Base-by-base conservation (phyloP, 2,888 invertebrate species). In the Megaustenia siamemsis region DNA sequence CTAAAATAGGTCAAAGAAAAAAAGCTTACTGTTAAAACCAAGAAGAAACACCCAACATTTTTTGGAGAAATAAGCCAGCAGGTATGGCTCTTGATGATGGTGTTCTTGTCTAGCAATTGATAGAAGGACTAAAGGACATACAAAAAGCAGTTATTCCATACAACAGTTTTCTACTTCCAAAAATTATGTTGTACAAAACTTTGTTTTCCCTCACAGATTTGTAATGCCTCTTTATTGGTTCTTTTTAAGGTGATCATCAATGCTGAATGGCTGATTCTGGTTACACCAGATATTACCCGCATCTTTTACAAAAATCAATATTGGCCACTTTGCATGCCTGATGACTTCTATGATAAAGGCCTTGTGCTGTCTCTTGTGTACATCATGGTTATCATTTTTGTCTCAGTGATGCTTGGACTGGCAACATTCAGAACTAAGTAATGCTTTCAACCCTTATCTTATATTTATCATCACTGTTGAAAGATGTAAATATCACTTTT, bases 221-320 rank as follows among this genome's bases (percentile, higher is more conserved):
- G 1, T 6, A 24, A 56, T 28, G 38, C 40, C 28, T 18, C 1
- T 18, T 63, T 63, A 60, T 38, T 66, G 49, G 45, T 63, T n/a
- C 40, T 43, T 35, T 75, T 94, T 8, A 94, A 95, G 90, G 91
- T 93, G 35, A 91, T 94, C 73, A 91, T 95, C 40, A 93, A 93
- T 32, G 91, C 93, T 4, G 94, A 94, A 68, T 94, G 95, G 94
- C 90, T 95, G 32, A 92, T 94, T 66, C 89, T 95, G 6, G 92
- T 92, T 68, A 92, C 92, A 0, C 94, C 94, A 0, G 87, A 79
- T 0, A 83, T 89, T 68, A 86, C 83, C 38, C 85, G 88, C n/a
- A 89, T 92, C 24, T 88, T 91, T 38, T 92, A 92, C 86, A 90
- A 90, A 78, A 89, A 89, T 53, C 88, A 87, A 78, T 86, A 90